phyloP scores from a whole-genome alignment of 2,888 invertebrate species.

The Colostygia pectinataria region DNA sequence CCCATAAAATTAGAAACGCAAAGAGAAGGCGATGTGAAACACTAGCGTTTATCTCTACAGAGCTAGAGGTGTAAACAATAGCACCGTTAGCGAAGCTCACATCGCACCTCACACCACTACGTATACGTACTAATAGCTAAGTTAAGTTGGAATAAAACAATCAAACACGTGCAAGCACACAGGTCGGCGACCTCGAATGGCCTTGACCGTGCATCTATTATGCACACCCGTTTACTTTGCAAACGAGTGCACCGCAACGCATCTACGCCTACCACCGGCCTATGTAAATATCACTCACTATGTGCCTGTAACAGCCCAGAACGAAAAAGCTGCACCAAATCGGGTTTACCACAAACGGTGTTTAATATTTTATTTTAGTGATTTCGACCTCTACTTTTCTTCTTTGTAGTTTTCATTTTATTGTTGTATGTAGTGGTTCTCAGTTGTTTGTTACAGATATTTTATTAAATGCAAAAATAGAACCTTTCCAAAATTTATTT shows the following conservation, averaged over 20 bases:
- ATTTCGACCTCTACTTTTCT: neutral
- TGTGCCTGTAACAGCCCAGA: constrained; percentile 36
- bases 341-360: constrained; percentile 10
- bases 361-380: neutral
- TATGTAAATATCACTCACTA: constrained; percentile 44
- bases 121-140: constrained; percentile 28
- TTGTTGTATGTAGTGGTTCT: no score
- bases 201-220: constrained; percentile 81
- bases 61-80: constrained; percentile 13
- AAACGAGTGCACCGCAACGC: constrained; percentile 74
- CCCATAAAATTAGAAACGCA: constrained; percentile 11
- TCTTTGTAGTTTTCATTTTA: no score
- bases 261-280: constrained; percentile 53
- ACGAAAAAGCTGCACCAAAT: constrained; percentile 40
- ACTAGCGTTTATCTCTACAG: constrained; percentile 5
- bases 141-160: constrained; percentile 62
- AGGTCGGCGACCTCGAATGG: constrained; percentile 65
- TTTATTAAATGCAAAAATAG: no score
- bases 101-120: constrained; percentile 16
- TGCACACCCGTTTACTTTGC: constrained; percentile 76
- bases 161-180: constrained; percentile 64
- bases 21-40: neutral
- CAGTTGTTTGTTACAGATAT: no score
- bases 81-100: constrained; percentile 25
- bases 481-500: no score